phyloP scores from a whole-genome alignment of 1,140 invertebrate species.

The Ephestia elutella region DNA sequence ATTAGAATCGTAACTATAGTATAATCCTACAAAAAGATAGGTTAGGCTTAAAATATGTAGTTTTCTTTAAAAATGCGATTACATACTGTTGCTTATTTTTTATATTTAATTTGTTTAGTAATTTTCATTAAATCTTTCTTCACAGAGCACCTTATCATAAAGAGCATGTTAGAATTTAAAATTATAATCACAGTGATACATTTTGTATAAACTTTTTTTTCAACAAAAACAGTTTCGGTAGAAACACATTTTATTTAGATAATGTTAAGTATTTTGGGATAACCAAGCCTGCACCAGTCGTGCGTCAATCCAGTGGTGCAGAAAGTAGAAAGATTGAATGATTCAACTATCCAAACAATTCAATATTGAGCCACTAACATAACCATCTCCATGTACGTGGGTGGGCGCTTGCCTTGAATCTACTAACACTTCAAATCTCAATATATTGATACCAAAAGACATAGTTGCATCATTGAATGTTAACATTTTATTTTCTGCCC shows the following conservation, averaged over 20 bases:
- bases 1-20: too few relatives aligned
- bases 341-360: slow-evolving; percentile 59
- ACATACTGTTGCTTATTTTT: too few relatives aligned
- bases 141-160: too few relatives aligned
- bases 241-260: too few relatives aligned
- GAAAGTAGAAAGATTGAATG: slow-evolving; percentile 68
- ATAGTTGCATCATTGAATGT: slow-evolving; percentile 74
- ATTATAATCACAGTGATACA: too few relatives aligned
- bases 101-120: neutral
- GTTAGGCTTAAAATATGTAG: too few relatives aligned
- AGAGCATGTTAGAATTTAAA: too few relatives aligned
- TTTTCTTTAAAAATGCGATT: too few relatives aligned
- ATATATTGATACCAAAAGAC: slow-evolving; percentile 23
- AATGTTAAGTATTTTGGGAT: slow-evolving; percentile 18
- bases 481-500: slow-evolving; percentile 71
- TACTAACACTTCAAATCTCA: slow-evolving; percentile 19
- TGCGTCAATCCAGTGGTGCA: slow-evolving; percentile 50
- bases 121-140: neutral
- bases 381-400: neutral
- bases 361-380: slow-evolving; percentile 14
- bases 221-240: too few relatives aligned
- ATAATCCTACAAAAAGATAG: too few relatives aligned
- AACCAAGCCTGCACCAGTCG: slow-evolving; percentile 60
- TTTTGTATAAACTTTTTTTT: too few relatives aligned
- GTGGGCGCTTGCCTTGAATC: slow-evolving; percentile 9